phyloP scores from a whole-genome alignment of 2,113 vertebrate genomes.

The Cebidichthys violaceus region DNA sequence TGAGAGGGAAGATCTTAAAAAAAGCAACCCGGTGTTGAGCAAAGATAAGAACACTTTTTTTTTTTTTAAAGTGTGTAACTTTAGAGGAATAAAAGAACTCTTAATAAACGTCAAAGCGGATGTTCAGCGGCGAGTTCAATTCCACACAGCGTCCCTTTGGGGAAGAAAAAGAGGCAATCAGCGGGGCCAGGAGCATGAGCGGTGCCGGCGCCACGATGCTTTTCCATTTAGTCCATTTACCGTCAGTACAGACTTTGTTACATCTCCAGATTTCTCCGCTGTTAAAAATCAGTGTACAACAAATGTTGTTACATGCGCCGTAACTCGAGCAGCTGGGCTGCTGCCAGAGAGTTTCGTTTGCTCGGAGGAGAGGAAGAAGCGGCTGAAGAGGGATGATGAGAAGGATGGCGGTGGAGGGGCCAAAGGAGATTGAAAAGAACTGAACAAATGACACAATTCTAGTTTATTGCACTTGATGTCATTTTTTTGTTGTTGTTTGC shows the following conservation, averaged over 20 bases:
- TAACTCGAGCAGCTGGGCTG: conserved; percentile 38
- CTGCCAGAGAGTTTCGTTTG: conserved; percentile 6
- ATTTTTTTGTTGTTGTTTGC: too few relatives aligned
- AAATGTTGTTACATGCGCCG: background rate
- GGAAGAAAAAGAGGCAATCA: conserved; percentile 1
- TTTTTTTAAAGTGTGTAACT: conserved; percentile 23
- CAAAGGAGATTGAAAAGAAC: background rate
- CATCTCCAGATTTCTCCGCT: background rate
- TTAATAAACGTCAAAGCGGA: conserved; percentile 17
- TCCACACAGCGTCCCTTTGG: background rate
- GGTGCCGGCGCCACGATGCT: background rate
- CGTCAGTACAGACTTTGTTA: background rate
- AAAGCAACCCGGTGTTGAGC: conserved; percentile 19
- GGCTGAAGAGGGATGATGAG: background rate
- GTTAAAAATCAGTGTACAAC: conserved; percentile 7
- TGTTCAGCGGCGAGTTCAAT: conserved; percentile 28
- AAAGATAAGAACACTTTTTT: conserved; percentile 36
- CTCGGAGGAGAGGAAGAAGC: background rate
- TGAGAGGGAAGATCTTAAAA: conserved; percentile 38
- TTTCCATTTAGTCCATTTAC: conserved; percentile 20
- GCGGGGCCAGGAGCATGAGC: background rate
- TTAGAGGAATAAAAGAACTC: conserved; percentile 45
- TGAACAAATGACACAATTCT: background rate
- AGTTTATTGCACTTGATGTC: background rate
- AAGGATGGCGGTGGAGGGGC: background rate